phyloP scores from a whole-genome alignment of 2,888 invertebrate species.

The Anorthoa munda region DNA sequence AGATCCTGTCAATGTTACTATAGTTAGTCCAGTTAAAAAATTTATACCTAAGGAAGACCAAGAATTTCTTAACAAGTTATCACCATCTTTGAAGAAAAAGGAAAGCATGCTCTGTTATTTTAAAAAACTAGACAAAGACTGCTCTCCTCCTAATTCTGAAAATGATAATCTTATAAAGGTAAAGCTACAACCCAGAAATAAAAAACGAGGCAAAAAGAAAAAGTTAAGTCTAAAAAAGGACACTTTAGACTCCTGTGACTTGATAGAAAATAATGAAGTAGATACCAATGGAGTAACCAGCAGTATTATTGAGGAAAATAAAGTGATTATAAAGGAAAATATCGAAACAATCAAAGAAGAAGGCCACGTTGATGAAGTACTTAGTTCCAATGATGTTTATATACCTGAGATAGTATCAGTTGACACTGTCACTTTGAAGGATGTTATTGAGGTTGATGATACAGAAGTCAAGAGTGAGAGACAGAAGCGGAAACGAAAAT shows the following conservation, averaged over 20 bases:
- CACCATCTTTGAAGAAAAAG: constrained; percentile 91
- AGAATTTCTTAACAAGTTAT: constrained; percentile 89
- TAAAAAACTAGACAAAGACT: constrained; percentile 86
- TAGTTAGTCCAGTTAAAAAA: constrained; percentile 64
- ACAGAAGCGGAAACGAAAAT: constrained; percentile 56
- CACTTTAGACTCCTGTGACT: constrained; percentile 42
- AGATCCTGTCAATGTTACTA: constrained; percentile 55
- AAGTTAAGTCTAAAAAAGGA: constrained; percentile 71
- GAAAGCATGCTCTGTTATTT: constrained; percentile 92
- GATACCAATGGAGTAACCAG: constrained; percentile 29
- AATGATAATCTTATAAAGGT: constrained; percentile 79
- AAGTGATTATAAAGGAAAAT: constrained; percentile 3
- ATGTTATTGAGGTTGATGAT: constrained; percentile 2
- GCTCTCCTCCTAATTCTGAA: constrained; percentile 65
- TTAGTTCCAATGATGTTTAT: background rate
- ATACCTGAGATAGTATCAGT: constrained; percentile 2
- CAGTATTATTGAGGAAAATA: constrained; percentile 25
- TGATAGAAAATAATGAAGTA: constrained; percentile 38
- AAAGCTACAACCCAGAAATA: constrained; percentile 78
- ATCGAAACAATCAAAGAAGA: constrained; percentile 10
- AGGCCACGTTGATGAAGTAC: background rate
- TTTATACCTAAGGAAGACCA: constrained; percentile 78
- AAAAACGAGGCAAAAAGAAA: constrained; percentile 77
- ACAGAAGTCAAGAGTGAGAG: constrained; percentile 46
- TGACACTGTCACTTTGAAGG: constrained; percentile 5